Percentiles rank a stretch among this genome's conserved stretches.
Conservation (phyloP, 2,797 vertebrate genomes). For the Leuciscus waleckii region DNA sequence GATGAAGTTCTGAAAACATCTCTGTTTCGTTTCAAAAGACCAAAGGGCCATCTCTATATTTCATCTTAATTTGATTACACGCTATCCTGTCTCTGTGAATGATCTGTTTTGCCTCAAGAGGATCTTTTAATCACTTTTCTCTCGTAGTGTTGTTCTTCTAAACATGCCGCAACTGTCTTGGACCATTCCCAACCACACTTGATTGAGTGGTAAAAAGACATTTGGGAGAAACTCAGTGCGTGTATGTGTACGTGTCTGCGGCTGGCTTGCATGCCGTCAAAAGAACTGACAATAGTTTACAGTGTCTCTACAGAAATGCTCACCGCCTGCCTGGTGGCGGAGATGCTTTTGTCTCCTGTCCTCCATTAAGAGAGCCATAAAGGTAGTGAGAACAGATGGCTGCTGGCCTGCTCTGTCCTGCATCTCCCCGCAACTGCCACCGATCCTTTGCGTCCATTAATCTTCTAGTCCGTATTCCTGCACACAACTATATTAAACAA, state of each 20-base stretch:
- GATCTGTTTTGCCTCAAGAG: conserved; percentile 83
- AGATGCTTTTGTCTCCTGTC: conserved; percentile 88
- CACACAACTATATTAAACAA: conserved; percentile 96
- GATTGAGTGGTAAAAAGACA: conserved; percentile 80
- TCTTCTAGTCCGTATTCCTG: conserved; percentile 93
- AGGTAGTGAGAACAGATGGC: conserved; percentile 95
- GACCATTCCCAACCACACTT: conserved; percentile 78
- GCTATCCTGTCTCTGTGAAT: conserved; percentile 78
- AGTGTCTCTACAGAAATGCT: conserved; percentile 62
- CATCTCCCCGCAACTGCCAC: conserved; percentile 94
- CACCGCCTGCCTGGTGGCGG: conserved; percentile 74
- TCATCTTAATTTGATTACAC: conserved; percentile 85
- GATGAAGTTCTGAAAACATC: conserved; percentile 66
- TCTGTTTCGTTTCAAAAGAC: conserved; percentile 76
- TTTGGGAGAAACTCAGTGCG: conserved; percentile 66
- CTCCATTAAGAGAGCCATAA: conserved; percentile 93
- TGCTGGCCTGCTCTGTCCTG: conserved; percentile 90
- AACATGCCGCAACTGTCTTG: conserved; percentile 77
- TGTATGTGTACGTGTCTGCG: conserved; percentile 2
- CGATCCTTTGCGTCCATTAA: conserved; percentile 95
- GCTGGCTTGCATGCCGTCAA: conserved; percentile 64
- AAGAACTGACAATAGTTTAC: conserved; percentile 77
- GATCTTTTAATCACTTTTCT: conserved; percentile 83
- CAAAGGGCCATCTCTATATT: conserved; percentile 64
- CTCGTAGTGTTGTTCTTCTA: conserved; percentile 80